Evolutionary conservation across 2,113 vertebrate genomes (phyloP), one percentile per base, ranked within the genome.

Genomic region (Oncorhynchus nerka): DNA sequence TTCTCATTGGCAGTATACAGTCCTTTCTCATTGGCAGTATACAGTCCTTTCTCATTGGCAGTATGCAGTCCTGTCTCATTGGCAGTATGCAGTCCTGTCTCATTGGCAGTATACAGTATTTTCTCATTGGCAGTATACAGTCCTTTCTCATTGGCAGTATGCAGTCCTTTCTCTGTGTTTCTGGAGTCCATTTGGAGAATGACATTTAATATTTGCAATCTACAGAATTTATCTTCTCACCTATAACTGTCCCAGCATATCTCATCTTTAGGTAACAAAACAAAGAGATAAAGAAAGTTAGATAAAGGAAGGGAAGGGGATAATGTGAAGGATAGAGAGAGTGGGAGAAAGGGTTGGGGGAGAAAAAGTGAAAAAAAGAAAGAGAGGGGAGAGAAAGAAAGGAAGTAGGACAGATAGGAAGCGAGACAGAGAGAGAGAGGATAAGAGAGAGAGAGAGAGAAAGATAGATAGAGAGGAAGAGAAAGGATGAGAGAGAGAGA

Each of bases 161-260:
- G 1, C 34, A 34, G 34, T 34, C 34, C 32, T 34, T 7, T 34
- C 34, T 65, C 70, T 64, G 71, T 74, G 65, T 75, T 9, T 71
- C 75, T 78, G 57, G 84, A 49, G 79, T 75, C 79, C 81, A 66
- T 87, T 84, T 83, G 75, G 77, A 45, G 77, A 76, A 84, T 66
- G 73, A 59, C 81, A 80, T 81, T 89, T 83, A 76, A 77, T 78
- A 73, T 32, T 79, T 83, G 75, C 70, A 62, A 62, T 22, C 24
- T 62, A 39, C 20, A 15, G 49, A 19, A 81, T 81, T 83, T 81
- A 83, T 81, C 77, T 62, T 62, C n/a, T 75, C 48, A 78, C 66
- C 70, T 62, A 34, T 39, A 77, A 70, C 5, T 15, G 68, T 16
- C 59, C 34, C 39, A 39, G 39, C 39, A 39, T 77, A 68, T 75